phyloP scores from a whole-genome alignment of 2,888 invertebrate genomes.

The Ennomos erosarius region DNA sequence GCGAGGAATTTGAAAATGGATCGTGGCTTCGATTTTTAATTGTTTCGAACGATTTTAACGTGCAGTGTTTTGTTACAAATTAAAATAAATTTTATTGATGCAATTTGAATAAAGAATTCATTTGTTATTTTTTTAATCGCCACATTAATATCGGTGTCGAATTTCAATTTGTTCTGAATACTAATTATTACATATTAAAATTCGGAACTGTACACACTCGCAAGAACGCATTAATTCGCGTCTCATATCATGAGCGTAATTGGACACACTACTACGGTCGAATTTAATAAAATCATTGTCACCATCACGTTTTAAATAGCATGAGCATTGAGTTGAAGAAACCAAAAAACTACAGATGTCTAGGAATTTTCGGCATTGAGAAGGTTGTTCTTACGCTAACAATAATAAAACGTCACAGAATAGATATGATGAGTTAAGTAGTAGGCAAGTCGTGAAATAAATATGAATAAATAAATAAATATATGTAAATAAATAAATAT shows the following conservation, averaged over 20 bases:
- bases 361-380: too few species aligned
- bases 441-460: too few species aligned
- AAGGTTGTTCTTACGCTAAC: too few species aligned
- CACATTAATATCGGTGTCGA: conserved; percentile 35
- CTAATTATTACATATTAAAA: conserved; percentile 8
- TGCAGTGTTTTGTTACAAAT: conserved; percentile 60
- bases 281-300: conserved; percentile 14
- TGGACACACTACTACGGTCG: not conserved
- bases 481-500: too few species aligned
- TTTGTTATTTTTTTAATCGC: conserved; percentile 26
- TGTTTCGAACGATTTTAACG: conserved; percentile 69
- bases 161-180: conserved; percentile 32
- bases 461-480: too few species aligned
- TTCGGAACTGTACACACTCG: not conserved
- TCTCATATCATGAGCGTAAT: conserved; percentile 17
- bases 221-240: conserved; percentile 16
- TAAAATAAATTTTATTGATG: conserved; percentile 56
- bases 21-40: conserved; percentile 77
- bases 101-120: conserved; percentile 52
- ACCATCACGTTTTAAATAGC: not conserved
- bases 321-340: too few species aligned
- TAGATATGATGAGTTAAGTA: too few species aligned
- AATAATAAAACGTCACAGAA: too few species aligned
- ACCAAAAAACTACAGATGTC: too few species aligned
- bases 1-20: conserved; percentile 69